Evolutionary conservation across 2,888 invertebrate species (phyloP), one percentile per base, ranked within the genome.

Genomic region (Heliconius aoede): DNA sequence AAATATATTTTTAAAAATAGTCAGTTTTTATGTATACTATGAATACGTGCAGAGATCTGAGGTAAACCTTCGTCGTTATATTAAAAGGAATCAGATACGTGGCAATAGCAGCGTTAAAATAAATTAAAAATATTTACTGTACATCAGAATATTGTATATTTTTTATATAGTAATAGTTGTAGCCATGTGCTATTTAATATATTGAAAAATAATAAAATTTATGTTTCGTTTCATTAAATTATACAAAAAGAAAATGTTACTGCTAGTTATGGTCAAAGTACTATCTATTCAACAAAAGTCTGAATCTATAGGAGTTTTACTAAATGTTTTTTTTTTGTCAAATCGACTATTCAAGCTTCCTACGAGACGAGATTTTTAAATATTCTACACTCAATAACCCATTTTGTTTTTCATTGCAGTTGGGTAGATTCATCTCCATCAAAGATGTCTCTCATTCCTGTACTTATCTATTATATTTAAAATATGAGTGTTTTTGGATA

Each of bases 401-500:
- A 1, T 1, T 55, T 11, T 9, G 3, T 11, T 55, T 55, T n/a
- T 55, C 11, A n/a, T 9, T n/a, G 3, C 32, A 28, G 4, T 28
- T 46, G 5, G 13, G n/a, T 51, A 11, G 51, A 68, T 26, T 26
- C 4, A 11, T 26, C 51, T 21, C 21, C 24, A 68, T 68, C 18
- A 51, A 68, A 69, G 30, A 69, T 55, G 55, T 69, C 15, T 21
- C 51, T n/a, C 51, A 11, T 28, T 30, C 51, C 40, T 46, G 36
- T 36, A 60, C 5, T 2, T 60, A 62, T 30, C 8, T 15, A 18
- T 62, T 32, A 11, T 11, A 64, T 32, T 2, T n/a, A 32, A 55
- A 36, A 24, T 26, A 60, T 72, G 36, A 11, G 36, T 58, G 24
- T 71, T 62, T 58, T 46, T 62, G 36, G 28, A 72, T 72, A 55